Evolutionary conservation across 2,888 invertebrate genomes (phyloP), one percentile per base, ranked within the genome.

Genomic region (Octonoba sinensis): DNA sequence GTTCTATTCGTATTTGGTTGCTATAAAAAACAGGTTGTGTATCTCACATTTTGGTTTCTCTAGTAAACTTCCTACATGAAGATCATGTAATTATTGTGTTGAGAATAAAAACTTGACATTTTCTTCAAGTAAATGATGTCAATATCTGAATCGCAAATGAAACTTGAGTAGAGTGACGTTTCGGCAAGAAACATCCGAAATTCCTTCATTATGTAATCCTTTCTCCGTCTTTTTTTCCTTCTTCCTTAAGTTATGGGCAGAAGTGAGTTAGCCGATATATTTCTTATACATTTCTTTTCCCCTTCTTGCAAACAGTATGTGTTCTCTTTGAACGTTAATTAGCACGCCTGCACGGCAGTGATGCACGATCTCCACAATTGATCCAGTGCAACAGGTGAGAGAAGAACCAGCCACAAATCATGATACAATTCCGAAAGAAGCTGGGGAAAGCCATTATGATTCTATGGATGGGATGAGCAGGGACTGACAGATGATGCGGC

Each of bases 321-420:
- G n/a, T 72, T 60, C 27, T 36, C 8, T 20, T 57, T 36, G 1
- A n/a, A 49, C 22, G 46, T 74, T 64, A 64, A 64, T 64, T 64
- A 64, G 46, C 64, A 24, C 64, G 20, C 20, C 46, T 46, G 57
- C 60, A 65, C 47, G 66, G 13, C 56, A 65, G 36, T 51, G 72
- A 47, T 22, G 51, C 70, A 59, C 20, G 46, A n/a, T 36, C 49
- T 22, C 36, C 70, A 59, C 20, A 24, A n/a, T 36, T 20, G 46
- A 67, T 44, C 44, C 46, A 65, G 49, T 36, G 27, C 64, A 66
- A 66, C 65, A 74, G 74, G 74, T 74, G 66, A 20, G 27, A n/a
- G 6, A 27, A 56, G 44, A 46, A 46, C 12, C 3, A 62, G 51
- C 36, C 54, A 3, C 44, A 15, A 56, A 71, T 59, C 70, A 71